Evolutionary conservation across 2,797 vertebrate species (phyloP), one percentile per base, ranked within the genome.

Genomic region (Acanthiza pusilla): DNA sequence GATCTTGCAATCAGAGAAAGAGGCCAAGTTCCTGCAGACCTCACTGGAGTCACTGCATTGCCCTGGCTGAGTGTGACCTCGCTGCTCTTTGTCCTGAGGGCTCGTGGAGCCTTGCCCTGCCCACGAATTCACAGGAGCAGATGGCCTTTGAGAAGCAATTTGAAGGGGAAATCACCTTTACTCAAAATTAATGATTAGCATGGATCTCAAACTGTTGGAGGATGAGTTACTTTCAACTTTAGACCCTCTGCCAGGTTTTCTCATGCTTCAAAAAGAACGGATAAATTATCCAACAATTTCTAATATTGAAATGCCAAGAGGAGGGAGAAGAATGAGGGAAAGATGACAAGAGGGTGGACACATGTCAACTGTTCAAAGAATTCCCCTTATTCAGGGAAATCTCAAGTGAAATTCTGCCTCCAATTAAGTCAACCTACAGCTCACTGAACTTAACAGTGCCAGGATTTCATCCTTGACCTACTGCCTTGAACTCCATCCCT

Each of bases 281-380:
- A 91, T 85, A 91, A 92, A 93, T 94, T 94, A 96, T 80, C 89
- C 87, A 85, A 61, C 68, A 51, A 82, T 92, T 93, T 94, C 85
- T 88, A 91, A 92, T 90, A 88, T 66, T 91, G 88, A 93, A 93
- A 91, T 80, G 88, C 68, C 93, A 93, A 40, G 36, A 90, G 25
- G 60, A 85, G 50, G 32, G 76, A 91, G 76, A 92, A 94, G 66
- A 78, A 95, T 36, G 62, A 88, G 36, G 18, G 40, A 81, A 63
- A 83, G 42, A 85, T 81, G 73, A 89, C 76, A 81, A 84, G 88
- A 96, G 54, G 79, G 79, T 75, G 76, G 90, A 84, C 73, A 79
- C 4, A 30, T 26, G 23, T 88, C 88, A 90, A 70, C 38, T 68
- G 58, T 50, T 85, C 36, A 75, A 91, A 88, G 57, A 77, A 80